Evolutionary conservation across 1,140 invertebrate species (phyloP), one percentile per base, ranked within the genome.

Genomic region (Heliconius himera): DNA sequence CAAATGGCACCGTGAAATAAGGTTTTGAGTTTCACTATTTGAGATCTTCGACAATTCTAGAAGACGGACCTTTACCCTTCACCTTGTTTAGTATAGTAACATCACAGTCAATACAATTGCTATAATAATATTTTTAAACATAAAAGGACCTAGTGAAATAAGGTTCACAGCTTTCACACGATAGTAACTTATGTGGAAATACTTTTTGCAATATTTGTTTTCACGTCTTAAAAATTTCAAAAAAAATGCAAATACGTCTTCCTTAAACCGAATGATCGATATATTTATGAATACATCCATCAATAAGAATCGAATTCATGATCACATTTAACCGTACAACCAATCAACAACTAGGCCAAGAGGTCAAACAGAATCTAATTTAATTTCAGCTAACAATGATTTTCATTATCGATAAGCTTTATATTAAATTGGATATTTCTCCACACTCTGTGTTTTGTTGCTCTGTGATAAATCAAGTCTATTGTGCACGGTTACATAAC

Each of bases 401-500:
- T 74, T 49, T 74, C 38, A 49, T 49, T 74, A 74, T 13, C 46
- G 73, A 49, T 66, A 66, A 29, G 60, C 6, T 29, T 16, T 0
- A 66, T 66, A 66, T 66, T 66, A 66, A 29, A 66, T 66, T 66
- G 26, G 1, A 26, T 66, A 66, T 66, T 66, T 66, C 60, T 66
- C 16, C 60, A 66, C 60, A 18, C 13, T 66, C 60, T 66, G 13
- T 66, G 60, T 29, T 9, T 66, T 66, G 26, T 66, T 66, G 29
- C 22, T 66, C 60, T 66, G 60, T 66, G 60, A 66, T 66, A 66
- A 66, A 66, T 66, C 26, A 29, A 29, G 8, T 66, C 60, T 66
- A 66, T 66, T 66, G 60, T 66, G 60, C 60, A 56, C 54, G 60
- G 60, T 66, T 66, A 66, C 60, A 66, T 66, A 66, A 66, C 60